Base-by-base conservation (phyloP, 2,113 vertebrate genomes). In the Alosa alosa region DNA sequence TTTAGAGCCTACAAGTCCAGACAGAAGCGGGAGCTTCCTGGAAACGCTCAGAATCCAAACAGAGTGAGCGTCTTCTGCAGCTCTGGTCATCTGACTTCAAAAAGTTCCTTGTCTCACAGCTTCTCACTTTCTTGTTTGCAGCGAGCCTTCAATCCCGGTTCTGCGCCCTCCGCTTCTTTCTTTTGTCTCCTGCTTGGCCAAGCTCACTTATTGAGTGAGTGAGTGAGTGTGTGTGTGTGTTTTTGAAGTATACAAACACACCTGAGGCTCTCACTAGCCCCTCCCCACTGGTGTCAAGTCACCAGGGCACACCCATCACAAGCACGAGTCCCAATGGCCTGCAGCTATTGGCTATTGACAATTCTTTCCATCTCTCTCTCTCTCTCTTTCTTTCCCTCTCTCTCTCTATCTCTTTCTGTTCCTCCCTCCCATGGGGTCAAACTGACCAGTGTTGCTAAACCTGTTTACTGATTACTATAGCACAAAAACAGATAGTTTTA, bases 251-350 rank as follows among this genome's bases (percentile, higher is more conserved):
- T 87, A 87, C 85, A 91, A 92, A 91, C 92, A 93, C 92, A 95
- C 94, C 94, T 95, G 94, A 92, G 91, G 89, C 86, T 47, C 86
- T 88, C 88, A 82, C 88, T 91, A 91, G 91, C 90, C 87, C 93
- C 93, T 22, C 86, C 93, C 90, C 84, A 55, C 15, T 6, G 39
- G 60, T 85, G 64, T 81, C 86, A 87, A 88, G 91, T 93, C 90
- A 91, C 86, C 45, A 55, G 81, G 89, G 45, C 92, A 94, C 94
- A 91, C 93, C 94, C 93, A 89, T 91, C 89, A 86, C 10, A 86
- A 89, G 91, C 92, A 92, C 89, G 91, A 72, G 60, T 86, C 13
- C 55, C 83, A 78, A 86, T 18, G 84, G 85, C 90, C 92, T 88
- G 84, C 83, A 90, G 90, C 93, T 88, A 90, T 92, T 91, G 90